These are phyloP conservation scores for Alviniconcha marisindica DNA, from an alignment of 1,140 invertebrate genomes.

Conservation along the genomic window DNA sequence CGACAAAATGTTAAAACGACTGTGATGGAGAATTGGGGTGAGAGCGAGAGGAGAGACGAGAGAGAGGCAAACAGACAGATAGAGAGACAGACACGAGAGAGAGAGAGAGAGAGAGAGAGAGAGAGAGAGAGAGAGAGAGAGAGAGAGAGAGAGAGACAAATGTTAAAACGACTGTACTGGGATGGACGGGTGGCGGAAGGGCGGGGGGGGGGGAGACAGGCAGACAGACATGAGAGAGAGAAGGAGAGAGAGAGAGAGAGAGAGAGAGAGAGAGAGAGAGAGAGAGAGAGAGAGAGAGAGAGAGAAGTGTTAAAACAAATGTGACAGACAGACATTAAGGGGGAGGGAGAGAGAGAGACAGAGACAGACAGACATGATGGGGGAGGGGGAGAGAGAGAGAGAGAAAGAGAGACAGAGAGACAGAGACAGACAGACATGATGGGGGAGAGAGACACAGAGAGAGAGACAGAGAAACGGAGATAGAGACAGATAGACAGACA, in stretches of 20 bases:
- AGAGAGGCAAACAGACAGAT: not conserved
- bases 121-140: not conserved
- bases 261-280: not conserved
- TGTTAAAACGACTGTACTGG: no score
- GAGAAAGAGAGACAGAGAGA: not conserved
- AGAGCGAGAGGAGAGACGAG: not conserved
- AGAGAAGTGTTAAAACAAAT: not conserved
- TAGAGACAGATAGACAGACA: not conserved
- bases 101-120: not conserved
- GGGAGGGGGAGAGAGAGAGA: no score
- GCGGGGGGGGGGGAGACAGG: not conserved
- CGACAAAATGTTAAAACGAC: no score
- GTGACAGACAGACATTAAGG: no score
- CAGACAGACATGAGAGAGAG: not conserved
- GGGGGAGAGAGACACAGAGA: not conserved
- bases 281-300: constrained; percentile 8
- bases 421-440: not conserved
- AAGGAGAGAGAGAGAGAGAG: constrained; percentile 10
- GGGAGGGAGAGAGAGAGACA: not conserved
- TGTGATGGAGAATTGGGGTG: not conserved
- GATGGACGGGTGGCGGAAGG: not conserved
- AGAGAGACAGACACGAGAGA: not conserved
- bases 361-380: no score
- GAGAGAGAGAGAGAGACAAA: not conserved
- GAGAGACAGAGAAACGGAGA: constrained; percentile 5